A percentile compares a stretch with the other conserved stretches of the same genome.
Conservation (phyloP, 2,113 vertebrate species). For the Petrocephalus zakoni region DNA sequence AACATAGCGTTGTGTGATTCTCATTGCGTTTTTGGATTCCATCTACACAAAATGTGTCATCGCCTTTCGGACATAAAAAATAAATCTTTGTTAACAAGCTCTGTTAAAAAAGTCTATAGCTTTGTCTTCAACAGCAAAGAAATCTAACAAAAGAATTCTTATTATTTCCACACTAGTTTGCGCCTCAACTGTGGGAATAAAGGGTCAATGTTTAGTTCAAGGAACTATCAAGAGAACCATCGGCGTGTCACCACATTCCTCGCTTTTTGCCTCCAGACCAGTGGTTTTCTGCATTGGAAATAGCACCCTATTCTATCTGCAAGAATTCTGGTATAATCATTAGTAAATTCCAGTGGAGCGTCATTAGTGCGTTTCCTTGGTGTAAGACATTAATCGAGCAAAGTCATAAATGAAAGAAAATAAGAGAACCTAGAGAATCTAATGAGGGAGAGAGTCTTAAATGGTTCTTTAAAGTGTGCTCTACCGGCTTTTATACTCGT, state of each 20-base stretch:
- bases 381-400: not conserved
- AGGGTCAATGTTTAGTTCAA: not conserved
- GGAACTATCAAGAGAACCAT: not conserved
- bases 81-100: not conserved
- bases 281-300: not conserved
- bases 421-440: not conserved
- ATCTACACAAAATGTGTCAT: not conserved
- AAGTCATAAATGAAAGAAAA: not conserved
- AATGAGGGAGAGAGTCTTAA: not conserved
- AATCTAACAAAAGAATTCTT: not conserved
- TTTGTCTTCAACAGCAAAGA: not conserved
- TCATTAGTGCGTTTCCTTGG: not conserved
- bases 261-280: not conserved
- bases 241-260: not conserved
- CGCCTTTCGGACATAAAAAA: not conserved
- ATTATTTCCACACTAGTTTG: not conserved
- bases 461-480: not conserved
- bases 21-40: not conserved
- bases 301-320: not conserved
- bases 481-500: not conserved
- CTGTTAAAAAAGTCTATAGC: not conserved
- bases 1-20: not conserved
- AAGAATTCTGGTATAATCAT: not conserved
- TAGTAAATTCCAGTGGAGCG: not conserved
- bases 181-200: not conserved